Evolutionary conservation across 2,113 vertebrate species (phyloP).

Genomic region (Microcebus lehilahytsara): DNA sequence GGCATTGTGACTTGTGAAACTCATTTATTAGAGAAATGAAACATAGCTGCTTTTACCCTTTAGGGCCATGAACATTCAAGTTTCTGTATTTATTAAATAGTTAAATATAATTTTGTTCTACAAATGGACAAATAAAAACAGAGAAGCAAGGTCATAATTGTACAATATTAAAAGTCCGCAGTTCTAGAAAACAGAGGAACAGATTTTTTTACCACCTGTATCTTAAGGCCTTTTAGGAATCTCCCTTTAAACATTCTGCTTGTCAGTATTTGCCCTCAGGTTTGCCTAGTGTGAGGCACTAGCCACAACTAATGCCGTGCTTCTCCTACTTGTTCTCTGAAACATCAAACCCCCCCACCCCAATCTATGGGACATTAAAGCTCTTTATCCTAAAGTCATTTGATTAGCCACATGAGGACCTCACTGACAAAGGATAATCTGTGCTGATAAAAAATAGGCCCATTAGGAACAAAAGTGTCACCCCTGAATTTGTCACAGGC

Average conservation of each 20-base stretch:
- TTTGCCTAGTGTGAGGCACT: background rate
- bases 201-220: background rate
- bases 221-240: background rate
- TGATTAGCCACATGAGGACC: background rate
- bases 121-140: background rate
- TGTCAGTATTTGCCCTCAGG: background rate
- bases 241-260: background rate
- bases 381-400: background rate
- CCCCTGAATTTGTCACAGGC: background rate
- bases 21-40: background rate
- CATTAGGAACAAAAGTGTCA: background rate
- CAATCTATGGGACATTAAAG: background rate
- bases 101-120: background rate
- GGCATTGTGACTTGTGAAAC: background rate
- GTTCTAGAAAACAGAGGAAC: background rate
- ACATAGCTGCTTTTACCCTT: background rate
- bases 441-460: background rate
- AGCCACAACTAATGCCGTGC: rapidly evolving
- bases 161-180: background rate
- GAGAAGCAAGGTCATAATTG: too few species aligned
- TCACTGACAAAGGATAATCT: background rate
- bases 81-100: background rate
- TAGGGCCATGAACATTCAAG: background rate
- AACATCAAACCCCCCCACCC: background rate
- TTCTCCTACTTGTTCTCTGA: background rate